A percentile compares a stretch with the other conserved stretches of the same genome.
These are phyloP conservation scores for Stichodactyla mertensii DNA, from an alignment of 64 coral and sea anemone species.

Conservation along the genomic window DNA sequence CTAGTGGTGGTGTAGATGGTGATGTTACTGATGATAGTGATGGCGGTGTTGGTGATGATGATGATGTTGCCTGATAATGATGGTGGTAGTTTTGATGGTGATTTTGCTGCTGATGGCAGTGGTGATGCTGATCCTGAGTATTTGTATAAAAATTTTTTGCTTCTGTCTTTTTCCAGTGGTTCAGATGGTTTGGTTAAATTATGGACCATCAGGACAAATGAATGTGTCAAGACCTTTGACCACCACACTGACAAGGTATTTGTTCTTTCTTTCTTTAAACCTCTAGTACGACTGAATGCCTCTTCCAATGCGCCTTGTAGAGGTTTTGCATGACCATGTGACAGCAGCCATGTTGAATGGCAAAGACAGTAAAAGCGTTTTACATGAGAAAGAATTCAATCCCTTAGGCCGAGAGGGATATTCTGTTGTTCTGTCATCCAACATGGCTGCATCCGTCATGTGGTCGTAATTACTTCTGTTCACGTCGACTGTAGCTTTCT, in stretches of 20 bases:
- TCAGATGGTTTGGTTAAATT: constrained; percentile 90
- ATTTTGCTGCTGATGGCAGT: not conserved
- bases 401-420: too few species aligned
- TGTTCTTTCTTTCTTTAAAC: not conserved
- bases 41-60: not conserved
- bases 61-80: not conserved
- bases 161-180: constrained; percentile 49
- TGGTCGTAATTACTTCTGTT: too few species aligned
- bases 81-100: not conserved
- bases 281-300: not conserved
- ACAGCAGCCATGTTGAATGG: too few species aligned
- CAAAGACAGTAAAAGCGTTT: too few species aligned
- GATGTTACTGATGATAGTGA: not conserved
- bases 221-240: constrained; percentile 91
- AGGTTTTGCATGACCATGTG: too few species aligned
- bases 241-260: constrained; percentile 88
- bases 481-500: too few species aligned
- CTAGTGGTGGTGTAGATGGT: too few species aligned
- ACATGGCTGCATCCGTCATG: too few species aligned
- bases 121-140: not conserved
- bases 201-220: constrained; percentile 96
- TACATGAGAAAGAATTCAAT: too few species aligned
- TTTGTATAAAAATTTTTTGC: not conserved
- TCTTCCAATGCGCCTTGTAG: too few species aligned
- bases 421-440: too few species aligned